These are phyloP conservation scores for Parnassius orleans DNA, from an alignment of 2,888 invertebrate species.

Conservation along the genomic window DNA sequence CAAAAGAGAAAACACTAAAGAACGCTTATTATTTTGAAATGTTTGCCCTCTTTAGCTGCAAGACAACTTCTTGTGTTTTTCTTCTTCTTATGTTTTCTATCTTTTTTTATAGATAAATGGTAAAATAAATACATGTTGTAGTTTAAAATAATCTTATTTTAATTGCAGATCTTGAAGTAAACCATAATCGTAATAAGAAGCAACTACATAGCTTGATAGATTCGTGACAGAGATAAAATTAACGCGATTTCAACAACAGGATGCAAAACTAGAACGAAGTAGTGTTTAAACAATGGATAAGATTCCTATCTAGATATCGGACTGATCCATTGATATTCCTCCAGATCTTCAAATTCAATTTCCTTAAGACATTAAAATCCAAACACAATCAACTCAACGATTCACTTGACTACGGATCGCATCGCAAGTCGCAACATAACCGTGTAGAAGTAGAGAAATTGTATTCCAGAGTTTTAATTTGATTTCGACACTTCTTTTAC, in stretches of 20 bases:
- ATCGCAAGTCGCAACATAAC: not conserved
- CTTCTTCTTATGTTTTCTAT: no score
- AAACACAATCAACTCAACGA: constrained; percentile 22
- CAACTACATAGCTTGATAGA: not conserved
- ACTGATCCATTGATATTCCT: constrained; percentile 20
- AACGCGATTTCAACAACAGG: constrained; percentile 10
- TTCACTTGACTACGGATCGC: constrained; percentile 10
- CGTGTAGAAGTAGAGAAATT: constrained; percentile 4
- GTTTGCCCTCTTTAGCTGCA: no score
- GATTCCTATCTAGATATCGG: constrained; percentile 18
- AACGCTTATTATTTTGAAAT: no score
- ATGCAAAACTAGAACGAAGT: constrained; percentile 13
- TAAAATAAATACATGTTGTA: no score
- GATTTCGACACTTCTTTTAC: not conserved
- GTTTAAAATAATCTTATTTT: no score
- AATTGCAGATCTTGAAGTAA: no score
- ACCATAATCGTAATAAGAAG: no score
- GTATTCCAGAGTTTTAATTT: constrained; percentile 4
- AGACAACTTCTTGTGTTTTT: no score
- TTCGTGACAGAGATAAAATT: constrained; percentile 2
- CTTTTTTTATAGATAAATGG: no score
- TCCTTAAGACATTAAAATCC: constrained; percentile 24
- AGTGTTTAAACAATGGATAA: constrained; percentile 23
- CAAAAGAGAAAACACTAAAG: no score
- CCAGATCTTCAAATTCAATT: constrained; percentile 25